Percentiles rank a stretch among this genome's conserved stretches.
phyloP scores from a whole-genome alignment of 2,113 vertebrate species.

The Aptenodytes forsteri region DNA sequence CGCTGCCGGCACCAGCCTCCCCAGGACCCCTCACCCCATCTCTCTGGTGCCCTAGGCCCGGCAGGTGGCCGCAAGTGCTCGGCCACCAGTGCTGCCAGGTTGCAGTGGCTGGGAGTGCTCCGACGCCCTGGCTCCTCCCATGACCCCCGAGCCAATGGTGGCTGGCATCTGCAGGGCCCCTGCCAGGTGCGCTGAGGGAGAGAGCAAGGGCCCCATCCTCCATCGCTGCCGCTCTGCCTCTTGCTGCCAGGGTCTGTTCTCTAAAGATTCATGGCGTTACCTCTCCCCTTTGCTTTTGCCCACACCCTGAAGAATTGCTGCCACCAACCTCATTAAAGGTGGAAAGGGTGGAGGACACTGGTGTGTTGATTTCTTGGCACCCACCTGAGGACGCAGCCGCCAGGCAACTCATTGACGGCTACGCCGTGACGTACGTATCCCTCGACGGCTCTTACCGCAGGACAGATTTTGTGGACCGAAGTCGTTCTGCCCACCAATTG shows the following conservation, averaged over 20 bases:
- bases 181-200: neutral
- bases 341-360: slow-evolving; percentile 89
- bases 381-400: slow-evolving; percentile 76
- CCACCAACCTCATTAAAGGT: slow-evolving; percentile 92
- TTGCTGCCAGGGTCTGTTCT: slow-evolving; percentile 1
- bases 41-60: neutral
- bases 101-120: accelerated
- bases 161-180: neutral
- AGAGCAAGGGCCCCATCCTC: neutral
- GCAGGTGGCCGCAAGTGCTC: neutral
- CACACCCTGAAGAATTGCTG: slow-evolving; percentile 85
- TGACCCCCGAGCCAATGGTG: accelerated
- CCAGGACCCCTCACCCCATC: accelerated
- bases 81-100: accelerated
- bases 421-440: slow-evolving; percentile 89
- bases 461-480: slow-evolving; percentile 89
- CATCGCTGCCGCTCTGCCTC: neutral
- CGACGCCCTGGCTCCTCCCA: neutral
- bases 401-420: slow-evolving; percentile 86
- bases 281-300: slow-evolving; percentile 54
- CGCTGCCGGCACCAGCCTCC: neutral
- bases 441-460: slow-evolving; percentile 83
- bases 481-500: slow-evolving; percentile 86
- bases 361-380: slow-evolving; percentile 92
- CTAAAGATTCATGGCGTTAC: slow-evolving; percentile 67